phyloP scores from a whole-genome alignment of 2,113 vertebrate genomes.

The Caracal caracal region DNA sequence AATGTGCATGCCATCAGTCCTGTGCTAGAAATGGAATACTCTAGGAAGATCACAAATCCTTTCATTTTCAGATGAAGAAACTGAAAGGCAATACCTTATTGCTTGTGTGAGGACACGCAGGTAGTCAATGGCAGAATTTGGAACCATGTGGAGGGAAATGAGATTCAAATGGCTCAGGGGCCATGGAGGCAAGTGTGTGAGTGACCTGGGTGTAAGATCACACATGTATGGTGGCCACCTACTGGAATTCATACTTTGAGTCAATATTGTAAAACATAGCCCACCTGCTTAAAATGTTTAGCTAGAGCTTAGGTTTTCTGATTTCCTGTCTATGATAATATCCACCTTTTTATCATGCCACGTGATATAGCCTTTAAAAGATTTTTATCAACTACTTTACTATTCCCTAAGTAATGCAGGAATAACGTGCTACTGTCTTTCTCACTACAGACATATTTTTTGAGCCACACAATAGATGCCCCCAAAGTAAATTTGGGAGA shows the following conservation, averaged over 20 bases:
- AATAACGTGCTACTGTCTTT: background rate
- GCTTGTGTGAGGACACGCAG: background rate
- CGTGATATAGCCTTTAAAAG: background rate
- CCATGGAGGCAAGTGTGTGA: background rate
- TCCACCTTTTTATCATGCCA: background rate
- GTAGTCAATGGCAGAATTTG: background rate
- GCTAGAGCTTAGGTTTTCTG: background rate
- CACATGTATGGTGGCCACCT: too few relatives aligned
- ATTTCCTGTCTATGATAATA: background rate
- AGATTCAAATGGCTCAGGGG: background rate
- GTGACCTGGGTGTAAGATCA: background rate
- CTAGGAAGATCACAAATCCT: background rate
- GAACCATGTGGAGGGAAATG: background rate
- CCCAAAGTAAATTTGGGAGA: background rate
- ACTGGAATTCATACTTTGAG: background rate
- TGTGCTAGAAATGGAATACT: background rate
- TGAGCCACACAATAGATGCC: background rate
- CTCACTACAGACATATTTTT: conserved; percentile 24
- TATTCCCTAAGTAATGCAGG: background rate
- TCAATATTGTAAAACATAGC: background rate
- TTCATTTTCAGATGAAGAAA: conserved; percentile 11
- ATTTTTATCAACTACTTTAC: background rate
- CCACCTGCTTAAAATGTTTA: background rate
- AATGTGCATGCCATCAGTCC: background rate
- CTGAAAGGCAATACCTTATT: background rate